A percentile compares a stretch with the other conserved stretches of the same genome.
Conservation (phyloP, 2,797 vertebrate species). For the Halcyon chelicuti region DNA sequence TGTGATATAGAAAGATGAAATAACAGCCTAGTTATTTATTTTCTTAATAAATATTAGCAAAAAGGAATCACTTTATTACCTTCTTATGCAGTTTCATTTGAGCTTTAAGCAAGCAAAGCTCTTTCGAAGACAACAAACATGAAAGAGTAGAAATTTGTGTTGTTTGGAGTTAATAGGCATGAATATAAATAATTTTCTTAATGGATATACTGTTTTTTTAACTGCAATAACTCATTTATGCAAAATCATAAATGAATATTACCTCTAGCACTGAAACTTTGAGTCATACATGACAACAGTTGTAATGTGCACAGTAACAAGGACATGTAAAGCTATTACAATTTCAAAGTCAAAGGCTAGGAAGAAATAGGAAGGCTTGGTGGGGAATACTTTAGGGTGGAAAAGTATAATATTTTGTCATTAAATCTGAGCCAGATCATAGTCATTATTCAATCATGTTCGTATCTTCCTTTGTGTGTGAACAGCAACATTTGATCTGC, state of each 20-base stretch:
- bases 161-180: neutral
- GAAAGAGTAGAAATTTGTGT: neutral
- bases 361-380: neutral
- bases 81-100: neutral
- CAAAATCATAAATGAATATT: neutral
- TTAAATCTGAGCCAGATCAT: neutral
- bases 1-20: neutral
- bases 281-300: neutral
- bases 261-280: neutral
- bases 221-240: neutral
- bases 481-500: neutral
- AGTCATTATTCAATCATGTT: neutral
- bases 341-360: neutral
- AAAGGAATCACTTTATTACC: neutral
- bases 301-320: neutral
- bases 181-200: neutral
- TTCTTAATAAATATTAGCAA: neutral
- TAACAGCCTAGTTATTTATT: neutral
- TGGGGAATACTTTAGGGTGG: neutral
- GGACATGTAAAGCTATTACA: neutral
- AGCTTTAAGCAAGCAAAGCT: neutral
- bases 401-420: neutral
- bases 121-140: neutral
- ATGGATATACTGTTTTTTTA: neutral
- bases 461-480: neutral